These are phyloP conservation scores for Proisotoma minuta DNA, from an alignment of 2,888 invertebrate genomes.

Conservation along the genomic window DNA sequence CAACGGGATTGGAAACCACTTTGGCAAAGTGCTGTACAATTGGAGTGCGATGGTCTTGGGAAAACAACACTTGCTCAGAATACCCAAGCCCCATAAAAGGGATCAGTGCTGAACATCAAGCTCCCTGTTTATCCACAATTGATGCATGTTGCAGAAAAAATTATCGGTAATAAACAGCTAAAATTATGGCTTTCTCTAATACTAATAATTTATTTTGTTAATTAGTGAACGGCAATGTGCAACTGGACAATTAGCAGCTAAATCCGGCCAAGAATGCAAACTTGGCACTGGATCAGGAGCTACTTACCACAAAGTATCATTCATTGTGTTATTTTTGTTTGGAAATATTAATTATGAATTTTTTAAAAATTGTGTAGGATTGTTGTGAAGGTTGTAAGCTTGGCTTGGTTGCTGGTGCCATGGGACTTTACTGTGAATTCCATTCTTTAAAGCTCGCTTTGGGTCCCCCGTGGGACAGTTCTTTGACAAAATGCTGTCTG, in stretches of 20 bases:
- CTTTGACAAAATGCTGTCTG: slow-evolving; percentile 61
- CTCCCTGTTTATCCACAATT: slow-evolving; percentile 60
- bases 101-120: slow-evolving; percentile 58
- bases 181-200: background rate
- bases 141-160: slow-evolving; percentile 62
- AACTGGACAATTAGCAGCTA: slow-evolving; percentile 56
- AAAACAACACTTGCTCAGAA: slow-evolving; percentile 54
- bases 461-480: slow-evolving; percentile 59
- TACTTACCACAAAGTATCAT: slow-evolving; percentile 47
- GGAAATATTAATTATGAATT: slow-evolving; percentile 1
- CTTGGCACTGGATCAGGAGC: slow-evolving; percentile 41
- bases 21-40: slow-evolving; percentile 55
- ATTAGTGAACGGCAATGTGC: slow-evolving; percentile 55
- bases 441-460: slow-evolving; percentile 54
- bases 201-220: background rate
- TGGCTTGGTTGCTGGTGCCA: slow-evolving; percentile 60
- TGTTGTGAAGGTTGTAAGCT: slow-evolving; percentile 64
- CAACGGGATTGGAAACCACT: slow-evolving; percentile 40
- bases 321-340: background rate
- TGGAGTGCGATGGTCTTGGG: slow-evolving; percentile 56
- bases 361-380: slow-evolving; percentile 50
- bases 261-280: slow-evolving; percentile 52
- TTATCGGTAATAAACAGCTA: slow-evolving; percentile 53
- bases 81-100: slow-evolving; percentile 56
- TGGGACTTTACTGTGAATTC: slow-evolving; percentile 58